Conservation (phyloP, 2,113 vertebrate genomes). For the Antigone vipio region DNA sequence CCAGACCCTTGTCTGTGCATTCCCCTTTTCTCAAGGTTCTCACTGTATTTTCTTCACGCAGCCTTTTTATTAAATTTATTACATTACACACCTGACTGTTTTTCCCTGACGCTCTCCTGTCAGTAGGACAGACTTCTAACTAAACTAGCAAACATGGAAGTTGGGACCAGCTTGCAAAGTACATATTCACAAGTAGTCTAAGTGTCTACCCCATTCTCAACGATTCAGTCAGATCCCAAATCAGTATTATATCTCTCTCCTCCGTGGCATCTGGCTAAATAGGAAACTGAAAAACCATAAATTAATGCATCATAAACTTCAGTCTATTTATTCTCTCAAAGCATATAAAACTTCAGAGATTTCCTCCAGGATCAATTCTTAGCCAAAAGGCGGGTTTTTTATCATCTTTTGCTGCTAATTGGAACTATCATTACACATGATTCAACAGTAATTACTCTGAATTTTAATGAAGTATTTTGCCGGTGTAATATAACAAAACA, state of each 20-base stretch:
- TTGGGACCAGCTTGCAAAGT: background rate
- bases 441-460: background rate
- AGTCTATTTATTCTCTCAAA: background rate
- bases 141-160: background rate
- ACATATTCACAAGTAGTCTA: background rate
- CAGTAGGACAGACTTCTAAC: background rate
- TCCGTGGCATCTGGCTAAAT: background rate
- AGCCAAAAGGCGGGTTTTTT: background rate
- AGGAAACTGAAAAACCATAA: background rate
- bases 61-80: background rate
- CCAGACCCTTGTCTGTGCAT: background rate
- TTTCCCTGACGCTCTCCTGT: background rate
- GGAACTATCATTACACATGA: background rate
- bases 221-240: background rate
- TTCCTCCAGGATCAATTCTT: background rate
- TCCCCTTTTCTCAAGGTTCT: background rate
- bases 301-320: background rate
- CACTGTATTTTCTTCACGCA: background rate
- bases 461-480: slow-evolving; percentile 4
- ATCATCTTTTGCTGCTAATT: background rate
- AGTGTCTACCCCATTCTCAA: background rate
- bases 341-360: background rate
- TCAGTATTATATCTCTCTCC: background rate
- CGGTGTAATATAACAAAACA: background rate
- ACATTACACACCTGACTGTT: background rate